Percentiles rank a stretch among this genome's conserved stretches.
phyloP scores from a whole-genome alignment of 2,888 invertebrate species.

The Meliscaeva auricollis region DNA sequence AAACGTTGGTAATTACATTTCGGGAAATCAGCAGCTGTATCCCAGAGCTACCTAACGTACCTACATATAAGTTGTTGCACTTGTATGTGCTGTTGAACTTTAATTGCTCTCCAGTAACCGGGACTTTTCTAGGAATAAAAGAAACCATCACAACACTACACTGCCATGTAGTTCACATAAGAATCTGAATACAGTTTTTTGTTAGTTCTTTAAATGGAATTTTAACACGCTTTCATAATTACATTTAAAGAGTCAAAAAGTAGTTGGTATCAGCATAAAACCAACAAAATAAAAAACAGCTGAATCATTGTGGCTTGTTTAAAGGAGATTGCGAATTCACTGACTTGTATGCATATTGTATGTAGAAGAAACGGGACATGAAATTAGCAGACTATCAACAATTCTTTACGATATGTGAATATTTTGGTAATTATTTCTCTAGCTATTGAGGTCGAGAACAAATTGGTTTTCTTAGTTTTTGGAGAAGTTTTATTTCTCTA shows the following conservation, averaged over 20 bases:
- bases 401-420: no score
- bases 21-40: conserved; percentile 51
- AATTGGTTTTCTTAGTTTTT: no score
- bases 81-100: conserved; percentile 57
- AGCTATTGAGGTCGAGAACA: no score
- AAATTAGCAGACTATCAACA: no score
- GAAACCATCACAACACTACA: conserved; percentile 33
- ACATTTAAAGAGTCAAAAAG: neutral
- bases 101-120: conserved; percentile 59
- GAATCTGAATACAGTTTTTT: conserved; percentile 24
- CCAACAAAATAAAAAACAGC: neutral
- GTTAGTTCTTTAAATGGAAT: conserved; percentile 32
- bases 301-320: neutral
- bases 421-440: no score
- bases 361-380: no score
- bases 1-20: conserved; percentile 69
- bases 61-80: neutral
- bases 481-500: no score
- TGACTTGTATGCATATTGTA: neutral
- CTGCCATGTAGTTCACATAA: conserved; percentile 18
- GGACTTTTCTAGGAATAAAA: conserved; percentile 65
- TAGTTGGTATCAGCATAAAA: neutral
- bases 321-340: neutral
- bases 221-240: conserved; percentile 65
- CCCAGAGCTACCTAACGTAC: conserved; percentile 9